Evolutionary conservation across 37 sponge, comb jelly and placozoan species (phyloP).

Genomic region (Chondrilla cf. caribensis): DNA sequence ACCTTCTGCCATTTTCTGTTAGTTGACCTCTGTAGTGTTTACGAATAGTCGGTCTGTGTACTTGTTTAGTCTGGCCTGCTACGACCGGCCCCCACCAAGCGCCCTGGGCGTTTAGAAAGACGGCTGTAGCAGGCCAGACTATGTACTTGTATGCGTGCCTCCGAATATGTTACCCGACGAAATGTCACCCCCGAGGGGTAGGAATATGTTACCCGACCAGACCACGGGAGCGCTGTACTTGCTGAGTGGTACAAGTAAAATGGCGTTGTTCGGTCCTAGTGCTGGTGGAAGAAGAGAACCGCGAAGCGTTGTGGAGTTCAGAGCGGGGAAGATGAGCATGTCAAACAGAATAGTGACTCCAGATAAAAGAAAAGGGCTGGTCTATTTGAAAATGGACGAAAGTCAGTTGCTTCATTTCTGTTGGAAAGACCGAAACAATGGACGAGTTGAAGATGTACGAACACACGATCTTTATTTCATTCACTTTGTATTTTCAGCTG

Average conservation of each 20-base stretch:
- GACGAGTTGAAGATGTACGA: slow-evolving; percentile 77
- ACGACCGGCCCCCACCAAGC: not conserved
- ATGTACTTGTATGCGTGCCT: too few relatives aligned
- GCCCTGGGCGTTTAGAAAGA: too few relatives aligned
- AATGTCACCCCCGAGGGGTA: not conserved
- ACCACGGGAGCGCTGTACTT: not conserved
- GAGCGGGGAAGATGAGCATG: slow-evolving; percentile 92
- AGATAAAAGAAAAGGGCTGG: slow-evolving; percentile 84
- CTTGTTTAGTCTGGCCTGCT: too few relatives aligned
- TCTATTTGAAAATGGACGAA: slow-evolving; percentile 72
- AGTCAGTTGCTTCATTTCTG: slow-evolving; percentile 83
- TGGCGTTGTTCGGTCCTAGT: slow-evolving; percentile 70
- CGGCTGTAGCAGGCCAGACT: too few relatives aligned
- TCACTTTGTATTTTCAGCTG: too few relatives aligned
- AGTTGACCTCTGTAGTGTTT: too few relatives aligned
- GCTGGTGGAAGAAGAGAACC: slow-evolving; percentile 56
- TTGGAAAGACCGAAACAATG: slow-evolving; percentile 92
- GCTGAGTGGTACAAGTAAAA: not conserved
- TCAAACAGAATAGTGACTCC: slow-evolving; percentile 72
- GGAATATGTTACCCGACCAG: not conserved
- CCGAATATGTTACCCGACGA: too few relatives aligned
- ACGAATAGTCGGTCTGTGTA: too few relatives aligned
- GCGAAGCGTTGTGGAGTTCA: slow-evolving; percentile 87
- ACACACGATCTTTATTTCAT: too few relatives aligned
- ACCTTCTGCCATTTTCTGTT: slow-evolving; percentile 15